phyloP scores from a whole-genome alignment of 1,140 invertebrate genomes.

The Arctopsyche grandis region DNA sequence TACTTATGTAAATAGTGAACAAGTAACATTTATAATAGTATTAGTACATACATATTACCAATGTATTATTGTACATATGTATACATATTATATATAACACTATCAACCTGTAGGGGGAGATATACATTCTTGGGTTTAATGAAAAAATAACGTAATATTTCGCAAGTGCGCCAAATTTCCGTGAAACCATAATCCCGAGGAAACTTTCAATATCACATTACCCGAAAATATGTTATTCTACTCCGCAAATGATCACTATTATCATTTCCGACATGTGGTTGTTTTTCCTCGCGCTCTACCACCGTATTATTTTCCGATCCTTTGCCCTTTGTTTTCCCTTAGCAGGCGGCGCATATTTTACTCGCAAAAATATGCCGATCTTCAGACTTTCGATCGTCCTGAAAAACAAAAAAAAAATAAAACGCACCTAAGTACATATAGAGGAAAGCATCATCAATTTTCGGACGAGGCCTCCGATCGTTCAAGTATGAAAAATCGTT shows the following conservation, averaged over 20 bases:
- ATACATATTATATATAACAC: too few relatives aligned
- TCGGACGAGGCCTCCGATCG: background rate
- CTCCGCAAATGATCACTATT: conserved; percentile 40
- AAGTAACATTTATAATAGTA: too few relatives aligned
- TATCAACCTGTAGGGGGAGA: background rate
- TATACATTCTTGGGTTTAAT: background rate
- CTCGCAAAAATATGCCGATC: background rate
- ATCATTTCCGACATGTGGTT: conserved; percentile 34
- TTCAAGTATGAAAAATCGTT: conserved; percentile 23
- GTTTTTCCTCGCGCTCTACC: conserved; percentile 14
- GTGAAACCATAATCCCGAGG: background rate
- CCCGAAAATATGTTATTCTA: conserved; percentile 32
- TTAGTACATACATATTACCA: too few relatives aligned
- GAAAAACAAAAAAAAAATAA: background rate
- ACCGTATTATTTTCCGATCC: conserved; percentile 28
- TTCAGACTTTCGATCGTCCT: background rate
- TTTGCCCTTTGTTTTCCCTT: conserved; percentile 31
- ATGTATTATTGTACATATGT: too few relatives aligned
- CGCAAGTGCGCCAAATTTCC: background rate
- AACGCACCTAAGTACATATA: background rate
- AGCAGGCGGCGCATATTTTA: conserved; percentile 3
- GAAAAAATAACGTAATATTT: background rate
- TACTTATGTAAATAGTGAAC: too few relatives aligned
- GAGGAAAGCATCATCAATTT: background rate
- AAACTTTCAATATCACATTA: conserved; percentile 38